Evolutionary conservation across 2,888 invertebrate species (phyloP), one percentile per base, ranked within the genome.

Genomic region (Lycia hirtaria): DNA sequence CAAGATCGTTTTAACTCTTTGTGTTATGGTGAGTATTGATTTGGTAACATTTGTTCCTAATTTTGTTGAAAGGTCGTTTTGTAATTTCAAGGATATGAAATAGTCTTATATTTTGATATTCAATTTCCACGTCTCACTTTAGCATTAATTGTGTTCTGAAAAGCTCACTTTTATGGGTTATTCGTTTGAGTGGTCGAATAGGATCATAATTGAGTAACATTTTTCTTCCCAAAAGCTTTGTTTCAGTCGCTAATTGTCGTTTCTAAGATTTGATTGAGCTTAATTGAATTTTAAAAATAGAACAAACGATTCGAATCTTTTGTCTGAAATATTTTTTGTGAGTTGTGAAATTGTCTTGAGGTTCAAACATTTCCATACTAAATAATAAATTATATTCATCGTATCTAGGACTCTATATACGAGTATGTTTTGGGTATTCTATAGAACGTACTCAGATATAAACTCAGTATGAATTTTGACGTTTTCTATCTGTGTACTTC

Each of bases 11-110:
- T 53, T 89, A 37, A 76, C 75, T 37, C 67, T 89, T 64, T 83
- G 84, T 62, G 63, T 80, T 53, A 55, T 87, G 85, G 91, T 91
- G 71, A 87, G 91, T 85, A 47, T 28, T 49, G 32, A 55, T 45
- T 56, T 53, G 38, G 24, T 19, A 12, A 45, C 50, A 45, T 50
- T 50, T 50, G 50, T 37, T 14, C 6, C 12, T 26, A 26, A 7
- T 17, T 37, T 37, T 10, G 15, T 15, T 33, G 19, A 19, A 37
- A 9, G 19, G n/a, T 6, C 12, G 19, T 38, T 38, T 38, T 14
- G 17, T 38, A 19, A 45, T 33, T 40, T 37, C 41, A 33, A 38
- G 20, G 49, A 28, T 20, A 20, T 45, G 17, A 4, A 24, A 19
- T 30, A 2, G 2, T n/a, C 15, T 26, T n/a, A 10, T 12, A 20